These are phyloP conservation scores for Yponomeuta malinellus DNA, from an alignment of 2,888 invertebrate genomes.

Conservation along the genomic window DNA sequence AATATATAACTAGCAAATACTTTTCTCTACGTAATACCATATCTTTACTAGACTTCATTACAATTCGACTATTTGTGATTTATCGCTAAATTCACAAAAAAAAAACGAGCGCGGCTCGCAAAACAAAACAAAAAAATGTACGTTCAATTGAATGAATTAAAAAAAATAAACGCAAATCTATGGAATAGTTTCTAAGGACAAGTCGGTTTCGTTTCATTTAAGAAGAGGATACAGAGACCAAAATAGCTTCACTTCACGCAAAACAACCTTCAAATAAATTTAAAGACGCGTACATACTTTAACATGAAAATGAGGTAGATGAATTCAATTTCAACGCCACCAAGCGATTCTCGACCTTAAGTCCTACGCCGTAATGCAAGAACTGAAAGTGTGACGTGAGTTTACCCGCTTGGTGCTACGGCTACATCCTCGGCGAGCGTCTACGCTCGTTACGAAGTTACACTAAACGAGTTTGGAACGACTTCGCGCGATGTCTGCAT, in stretches of 20 bases:
- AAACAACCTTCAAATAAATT: neutral
- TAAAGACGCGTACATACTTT: neutral
- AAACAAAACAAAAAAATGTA: too few relatives aligned
- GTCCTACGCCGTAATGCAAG: neutral
- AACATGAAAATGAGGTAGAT: neutral
- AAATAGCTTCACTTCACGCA: neutral
- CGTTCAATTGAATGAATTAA: too few relatives aligned
- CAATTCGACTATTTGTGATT: too few relatives aligned
- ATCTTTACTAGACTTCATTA: too few relatives aligned
- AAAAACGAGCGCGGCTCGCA: too few relatives aligned
- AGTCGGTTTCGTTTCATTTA: too few relatives aligned
- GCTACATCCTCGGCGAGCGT: neutral
- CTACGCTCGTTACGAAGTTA: conserved; percentile 6
- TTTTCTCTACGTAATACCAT: too few relatives aligned
- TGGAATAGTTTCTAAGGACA: too few relatives aligned
- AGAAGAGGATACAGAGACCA: too few relatives aligned
- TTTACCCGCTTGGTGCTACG: neutral
- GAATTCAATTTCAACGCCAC: neutral
- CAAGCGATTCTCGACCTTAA: neutral
- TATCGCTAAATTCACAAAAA: too few relatives aligned
- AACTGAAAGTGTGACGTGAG: neutral
- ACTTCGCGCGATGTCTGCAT: conserved; percentile 6
- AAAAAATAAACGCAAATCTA: too few relatives aligned
- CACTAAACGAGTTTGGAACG: conserved; percentile 9
- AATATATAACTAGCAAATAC: too few relatives aligned